These are phyloP conservation scores for Nebria brevicollis DNA, from an alignment of 2,888 invertebrate genomes.

Conservation along the genomic window DNA sequence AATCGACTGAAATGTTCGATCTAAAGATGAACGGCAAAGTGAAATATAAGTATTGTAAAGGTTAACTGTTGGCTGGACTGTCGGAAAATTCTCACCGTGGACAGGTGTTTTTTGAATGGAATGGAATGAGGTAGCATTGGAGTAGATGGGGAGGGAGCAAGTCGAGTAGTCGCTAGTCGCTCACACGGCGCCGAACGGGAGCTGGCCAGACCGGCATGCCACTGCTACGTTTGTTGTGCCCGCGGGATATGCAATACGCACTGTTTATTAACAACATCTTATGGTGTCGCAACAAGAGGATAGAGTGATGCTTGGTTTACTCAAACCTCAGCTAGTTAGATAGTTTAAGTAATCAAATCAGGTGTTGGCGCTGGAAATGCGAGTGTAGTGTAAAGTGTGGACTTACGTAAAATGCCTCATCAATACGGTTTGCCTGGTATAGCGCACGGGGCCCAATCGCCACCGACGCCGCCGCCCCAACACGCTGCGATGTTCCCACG, in stretches of 20 bases:
- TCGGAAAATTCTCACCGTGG: conserved; percentile 77
- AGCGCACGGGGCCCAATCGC: conserved; percentile 81
- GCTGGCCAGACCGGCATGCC: conserved; percentile 44
- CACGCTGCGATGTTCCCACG: conserved; percentile 69
- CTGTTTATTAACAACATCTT: conserved; percentile 31
- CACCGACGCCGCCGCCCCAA: conserved; percentile 78
- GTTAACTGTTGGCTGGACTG: conserved; percentile 65
- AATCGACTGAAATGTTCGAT: background rate
- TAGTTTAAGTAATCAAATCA: conserved; percentile 33
- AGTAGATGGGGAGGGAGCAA: conserved; percentile 58
- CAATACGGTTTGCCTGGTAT: conserved; percentile 80
- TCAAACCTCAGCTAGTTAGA: background rate
- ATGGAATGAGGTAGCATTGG: conserved; percentile 67
- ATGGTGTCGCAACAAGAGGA: background rate
- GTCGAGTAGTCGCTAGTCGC: conserved; percentile 52
- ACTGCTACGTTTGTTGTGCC: conserved; percentile 38
- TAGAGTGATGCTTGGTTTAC: conserved; percentile 4
- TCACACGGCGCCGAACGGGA: conserved; percentile 31
- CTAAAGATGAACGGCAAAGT: conserved; percentile 14
- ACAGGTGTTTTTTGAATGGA: conserved; percentile 84
- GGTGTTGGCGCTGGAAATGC: conserved; percentile 30
- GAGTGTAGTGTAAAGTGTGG: conserved; percentile 40
- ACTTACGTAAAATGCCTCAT: conserved; percentile 75
- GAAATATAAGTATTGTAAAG: conserved; percentile 30
- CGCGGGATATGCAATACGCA: conserved; percentile 39